phyloP scores from a whole-genome alignment of 2,113 vertebrate species.

The Motacilla alba region DNA sequence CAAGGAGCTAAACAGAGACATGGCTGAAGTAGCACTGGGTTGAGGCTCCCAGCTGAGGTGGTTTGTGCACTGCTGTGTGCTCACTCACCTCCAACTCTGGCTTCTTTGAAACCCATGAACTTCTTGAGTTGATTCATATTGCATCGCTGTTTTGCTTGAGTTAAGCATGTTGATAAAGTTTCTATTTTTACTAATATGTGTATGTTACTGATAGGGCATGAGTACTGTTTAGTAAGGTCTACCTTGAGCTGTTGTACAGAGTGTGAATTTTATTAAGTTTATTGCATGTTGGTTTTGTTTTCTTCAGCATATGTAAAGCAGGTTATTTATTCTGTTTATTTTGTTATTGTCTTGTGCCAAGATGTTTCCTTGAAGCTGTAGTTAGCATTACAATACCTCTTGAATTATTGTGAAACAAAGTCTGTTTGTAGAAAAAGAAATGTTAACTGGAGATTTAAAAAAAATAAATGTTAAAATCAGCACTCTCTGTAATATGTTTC shows the following conservation, averaged over 20 bases:
- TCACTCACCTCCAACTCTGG: not conserved
- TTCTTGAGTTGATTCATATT: constrained; percentile 70
- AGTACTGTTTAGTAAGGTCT: not conserved
- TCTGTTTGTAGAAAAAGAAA: not conserved
- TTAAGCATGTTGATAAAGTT: constrained; percentile 53
- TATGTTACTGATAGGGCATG: not conserved
- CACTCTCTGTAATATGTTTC: not conserved
- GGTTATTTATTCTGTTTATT: constrained; percentile 50
- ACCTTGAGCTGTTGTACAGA: not conserved
- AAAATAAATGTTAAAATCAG: not conserved
- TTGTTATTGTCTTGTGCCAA: not conserved
- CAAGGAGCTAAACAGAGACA: not conserved
- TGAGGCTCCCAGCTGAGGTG: not conserved
- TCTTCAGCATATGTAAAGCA: not conserved
- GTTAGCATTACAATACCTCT: not conserved
- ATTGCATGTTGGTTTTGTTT: not conserved
- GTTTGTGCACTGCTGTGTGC: not conserved
- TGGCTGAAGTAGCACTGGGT: not conserved
- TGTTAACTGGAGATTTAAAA: not conserved
- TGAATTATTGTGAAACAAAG: not conserved
- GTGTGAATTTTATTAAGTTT: not conserved
- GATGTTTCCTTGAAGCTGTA: not conserved
- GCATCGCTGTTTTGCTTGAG: constrained; percentile 64
- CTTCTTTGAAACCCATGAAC: constrained; percentile 28
- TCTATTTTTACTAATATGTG: constrained; percentile 1